These are phyloP conservation scores for Neoarius graeffei DNA, from an alignment of 2,113 vertebrate species.

Conservation along the genomic window DNA sequence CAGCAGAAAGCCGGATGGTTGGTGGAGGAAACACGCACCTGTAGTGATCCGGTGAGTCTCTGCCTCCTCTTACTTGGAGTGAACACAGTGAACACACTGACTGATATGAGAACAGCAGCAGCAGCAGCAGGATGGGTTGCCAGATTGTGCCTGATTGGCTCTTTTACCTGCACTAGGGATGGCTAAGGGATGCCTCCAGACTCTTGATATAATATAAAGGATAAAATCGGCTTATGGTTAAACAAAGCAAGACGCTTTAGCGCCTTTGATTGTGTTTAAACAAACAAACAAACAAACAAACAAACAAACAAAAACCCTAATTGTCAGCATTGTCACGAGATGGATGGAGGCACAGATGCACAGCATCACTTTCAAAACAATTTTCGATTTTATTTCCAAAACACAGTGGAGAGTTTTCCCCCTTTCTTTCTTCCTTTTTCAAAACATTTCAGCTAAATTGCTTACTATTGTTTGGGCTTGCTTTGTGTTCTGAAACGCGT, in stretches of 20 bases:
- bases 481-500: background rate
- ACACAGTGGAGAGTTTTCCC: too few species aligned
- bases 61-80: background rate
- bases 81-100: background rate
- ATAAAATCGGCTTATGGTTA: background rate
- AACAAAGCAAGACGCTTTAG: background rate
- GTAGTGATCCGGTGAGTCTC: background rate
- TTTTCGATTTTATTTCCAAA: background rate
- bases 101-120: background rate
- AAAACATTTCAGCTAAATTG: background rate
- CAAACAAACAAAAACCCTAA: background rate
- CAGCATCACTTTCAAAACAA: background rate
- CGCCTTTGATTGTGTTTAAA: background rate
- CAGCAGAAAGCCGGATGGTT: background rate
- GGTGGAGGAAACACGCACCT: background rate
- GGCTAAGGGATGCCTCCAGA: background rate
- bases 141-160: background rate
- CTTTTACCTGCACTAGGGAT: background rate
- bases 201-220: background rate
- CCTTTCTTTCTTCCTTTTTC: background rate
- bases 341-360: background rate
- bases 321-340: background rate
- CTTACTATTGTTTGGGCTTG: background rate
- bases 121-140: background rate
- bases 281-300: background rate